These are phyloP conservation scores for Panthera leo DNA, from an alignment of 2,113 vertebrate species.

Conservation along the genomic window DNA sequence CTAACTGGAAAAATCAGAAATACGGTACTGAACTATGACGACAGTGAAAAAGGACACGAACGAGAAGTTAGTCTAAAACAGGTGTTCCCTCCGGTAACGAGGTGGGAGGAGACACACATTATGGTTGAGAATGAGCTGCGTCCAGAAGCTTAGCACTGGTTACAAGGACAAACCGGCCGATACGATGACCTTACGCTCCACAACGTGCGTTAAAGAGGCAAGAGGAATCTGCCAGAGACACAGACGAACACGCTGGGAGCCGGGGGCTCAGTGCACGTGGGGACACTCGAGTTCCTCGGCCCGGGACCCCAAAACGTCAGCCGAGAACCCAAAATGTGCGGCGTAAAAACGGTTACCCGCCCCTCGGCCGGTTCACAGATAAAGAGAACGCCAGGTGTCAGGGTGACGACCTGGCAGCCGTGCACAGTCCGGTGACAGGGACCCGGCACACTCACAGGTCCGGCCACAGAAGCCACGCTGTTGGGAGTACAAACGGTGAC, in stretches of 20 bases:
- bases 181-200: not conserved
- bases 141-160: not conserved
- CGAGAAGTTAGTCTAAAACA: not conserved
- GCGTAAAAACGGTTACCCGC: not conserved
- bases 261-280: accelerated
- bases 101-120: not conserved
- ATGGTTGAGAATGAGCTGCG: accelerated
- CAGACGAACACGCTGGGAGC: not conserved
- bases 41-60: not conserved
- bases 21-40: not conserved
- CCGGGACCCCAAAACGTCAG: not conserved
- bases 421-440: no score
- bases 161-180: not conserved
- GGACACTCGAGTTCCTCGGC: not conserved
- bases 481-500: not conserved
- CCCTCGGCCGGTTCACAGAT: not conserved
- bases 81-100: not conserved
- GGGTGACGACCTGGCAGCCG: accelerated
- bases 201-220: not conserved
- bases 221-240: not conserved
- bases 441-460: no score
- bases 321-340: no score
- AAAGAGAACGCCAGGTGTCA: not conserved
- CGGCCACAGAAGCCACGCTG: accelerated
- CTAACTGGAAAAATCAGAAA: not conserved